A percentile compares a stretch with the other conserved stretches of the same genome.
Evolutionary conservation across 1,140 invertebrate species (phyloP).

Genomic region (Papilio dardanus): DNA sequence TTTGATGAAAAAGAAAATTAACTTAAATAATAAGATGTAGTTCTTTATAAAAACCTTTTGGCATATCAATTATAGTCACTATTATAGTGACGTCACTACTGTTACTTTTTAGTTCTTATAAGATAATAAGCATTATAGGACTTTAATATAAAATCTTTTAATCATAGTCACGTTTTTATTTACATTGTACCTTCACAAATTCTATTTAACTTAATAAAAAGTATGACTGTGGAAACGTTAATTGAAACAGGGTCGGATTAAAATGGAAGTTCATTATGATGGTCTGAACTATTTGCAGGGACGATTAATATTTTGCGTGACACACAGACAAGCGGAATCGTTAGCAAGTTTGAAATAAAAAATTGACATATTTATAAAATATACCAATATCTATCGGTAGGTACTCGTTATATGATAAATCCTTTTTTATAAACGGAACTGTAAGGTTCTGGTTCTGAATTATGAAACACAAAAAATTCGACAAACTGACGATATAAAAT

Average conservation of each 20-base stretch:
- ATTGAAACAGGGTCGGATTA: constrained; percentile 54
- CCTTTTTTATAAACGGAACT: no score
- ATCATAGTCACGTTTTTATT: neutral
- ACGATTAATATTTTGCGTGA: constrained; percentile 62
- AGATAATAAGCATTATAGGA: neutral
- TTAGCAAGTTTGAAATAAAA: neutral
- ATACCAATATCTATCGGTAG: no score
- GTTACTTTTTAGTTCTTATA: neutral
- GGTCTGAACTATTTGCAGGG: constrained; percentile 63
- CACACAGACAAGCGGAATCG: constrained; percentile 41
- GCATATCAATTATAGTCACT: neutral
- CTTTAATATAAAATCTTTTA: constrained; percentile 6
- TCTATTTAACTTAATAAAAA: constrained; percentile 31
- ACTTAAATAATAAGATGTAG: no score
- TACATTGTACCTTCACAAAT: constrained; percentile 28
- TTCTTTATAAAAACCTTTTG: no score
- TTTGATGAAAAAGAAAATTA: no score
- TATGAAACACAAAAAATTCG: no score
- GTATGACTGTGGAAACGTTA: constrained; percentile 49
- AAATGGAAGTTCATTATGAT: constrained; percentile 66
- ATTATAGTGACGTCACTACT: neutral
- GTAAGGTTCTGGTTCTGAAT: no score
- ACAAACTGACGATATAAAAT: no score
- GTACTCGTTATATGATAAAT: no score
- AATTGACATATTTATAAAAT: neutral